phyloP scores from a whole-genome alignment of 2,888 invertebrate species.

The Netelia inedita region DNA sequence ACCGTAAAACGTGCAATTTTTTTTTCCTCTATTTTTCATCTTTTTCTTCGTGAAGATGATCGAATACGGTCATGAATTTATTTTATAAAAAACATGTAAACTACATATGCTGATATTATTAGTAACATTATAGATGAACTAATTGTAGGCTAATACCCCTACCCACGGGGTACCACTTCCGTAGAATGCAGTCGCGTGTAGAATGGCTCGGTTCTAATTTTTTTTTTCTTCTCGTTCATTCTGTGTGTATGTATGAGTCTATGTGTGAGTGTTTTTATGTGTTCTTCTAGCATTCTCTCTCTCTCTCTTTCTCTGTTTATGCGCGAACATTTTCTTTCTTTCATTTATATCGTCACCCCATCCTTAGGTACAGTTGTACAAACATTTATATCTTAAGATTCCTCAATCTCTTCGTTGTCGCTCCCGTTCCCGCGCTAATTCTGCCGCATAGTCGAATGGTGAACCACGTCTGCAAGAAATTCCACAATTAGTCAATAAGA shows the following conservation, averaged over 20 bases:
- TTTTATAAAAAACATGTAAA: conserved; percentile 84
- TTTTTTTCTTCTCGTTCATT: conserved; percentile 52
- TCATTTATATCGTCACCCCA: conserved; percentile 39
- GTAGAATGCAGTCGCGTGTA: conserved; percentile 72
- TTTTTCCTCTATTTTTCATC: background rate
- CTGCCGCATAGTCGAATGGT: conserved; percentile 82
- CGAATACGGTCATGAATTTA: conserved; percentile 74
- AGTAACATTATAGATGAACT: conserved; percentile 74
- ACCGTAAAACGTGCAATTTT: background rate
- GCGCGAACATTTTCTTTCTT: conserved; percentile 26
- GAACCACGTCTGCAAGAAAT: conserved; percentile 78
- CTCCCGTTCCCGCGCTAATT: conserved; percentile 83
- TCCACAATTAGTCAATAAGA: conserved; percentile 16
- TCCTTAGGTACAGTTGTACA: conserved; percentile 78
- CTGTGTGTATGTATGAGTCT: conserved; percentile 20
- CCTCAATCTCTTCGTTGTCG: conserved; percentile 83
- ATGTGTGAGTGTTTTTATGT: conserved; percentile 28
- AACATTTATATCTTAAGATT: conserved; percentile 68
- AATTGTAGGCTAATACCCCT: conserved; percentile 78
- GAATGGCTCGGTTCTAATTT: conserved; percentile 82
- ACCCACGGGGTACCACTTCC: conserved; percentile 64
- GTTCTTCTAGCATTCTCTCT: conserved; percentile 15
- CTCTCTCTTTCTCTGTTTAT: conserved; percentile 17
- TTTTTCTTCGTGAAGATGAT: conserved; percentile 25
- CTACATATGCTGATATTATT: conserved; percentile 79